Conservation (phyloP, 2,888 invertebrate species). For the Camptogramma bilineatum region DNA sequence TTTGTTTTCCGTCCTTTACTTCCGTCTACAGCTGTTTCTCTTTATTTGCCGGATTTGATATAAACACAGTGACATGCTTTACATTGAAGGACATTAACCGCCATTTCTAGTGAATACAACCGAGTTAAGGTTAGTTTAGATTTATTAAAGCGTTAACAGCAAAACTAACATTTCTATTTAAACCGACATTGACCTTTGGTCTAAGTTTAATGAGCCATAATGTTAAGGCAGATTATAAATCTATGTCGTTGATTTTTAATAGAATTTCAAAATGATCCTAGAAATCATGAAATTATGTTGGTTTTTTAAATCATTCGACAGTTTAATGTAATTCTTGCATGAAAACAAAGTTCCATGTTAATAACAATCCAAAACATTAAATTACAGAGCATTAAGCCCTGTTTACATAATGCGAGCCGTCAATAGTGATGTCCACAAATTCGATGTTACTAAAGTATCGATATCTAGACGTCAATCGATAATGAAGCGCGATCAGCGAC, state of each 20-base stretch:
- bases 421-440: slow-evolving; percentile 28
- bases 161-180: no score
- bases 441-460: slow-evolving; percentile 46
- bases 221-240: no score
- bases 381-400: slow-evolving; percentile 5
- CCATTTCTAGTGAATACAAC: background rate
- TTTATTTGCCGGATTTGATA: slow-evolving; percentile 4
- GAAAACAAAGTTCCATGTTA: background rate
- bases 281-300: no score
- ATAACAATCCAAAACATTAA: slow-evolving; percentile 13
- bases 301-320: no score
- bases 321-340: background rate
- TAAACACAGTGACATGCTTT: slow-evolving; percentile 10
- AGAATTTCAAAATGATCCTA: no score
- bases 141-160: no score
- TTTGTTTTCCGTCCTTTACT: slow-evolving; percentile 51
- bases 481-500: slow-evolving; percentile 57
- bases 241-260: no score
- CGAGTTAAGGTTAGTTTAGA: no score
- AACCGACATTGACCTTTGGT: no score
- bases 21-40: slow-evolving; percentile 28
- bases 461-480: slow-evolving; percentile 48
- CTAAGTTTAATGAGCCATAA: no score
- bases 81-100: background rate
- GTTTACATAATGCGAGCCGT: slow-evolving; percentile 22